Conservation (phyloP, 2,797 vertebrate genomes). For the Malurus splendens region DNA sequence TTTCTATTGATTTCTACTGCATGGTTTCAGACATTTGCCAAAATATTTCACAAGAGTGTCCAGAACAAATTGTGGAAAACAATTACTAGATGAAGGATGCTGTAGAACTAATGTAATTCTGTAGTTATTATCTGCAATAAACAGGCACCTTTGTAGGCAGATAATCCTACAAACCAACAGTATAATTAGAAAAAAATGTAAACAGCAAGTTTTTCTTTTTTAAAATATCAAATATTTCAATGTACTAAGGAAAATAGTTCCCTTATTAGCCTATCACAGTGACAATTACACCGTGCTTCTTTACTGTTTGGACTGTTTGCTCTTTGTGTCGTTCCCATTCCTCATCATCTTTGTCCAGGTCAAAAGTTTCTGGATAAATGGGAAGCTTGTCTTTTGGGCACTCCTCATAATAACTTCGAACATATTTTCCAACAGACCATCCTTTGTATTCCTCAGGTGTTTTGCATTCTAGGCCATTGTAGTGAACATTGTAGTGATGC, state of each 20-base stretch:
- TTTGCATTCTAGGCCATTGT: slow-evolving; percentile 86
- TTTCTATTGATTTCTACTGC: neutral
- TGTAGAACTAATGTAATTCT: slow-evolving; percentile 20
- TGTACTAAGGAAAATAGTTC: neutral
- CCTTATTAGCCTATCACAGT: slow-evolving; percentile 68
- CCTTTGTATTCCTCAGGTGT: slow-evolving; percentile 86
- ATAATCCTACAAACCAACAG: slow-evolving; percentile 33
- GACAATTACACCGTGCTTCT: slow-evolving; percentile 71
- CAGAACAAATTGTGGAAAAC: slow-evolving; percentile 25
- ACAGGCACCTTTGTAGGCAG: slow-evolving; percentile 11
- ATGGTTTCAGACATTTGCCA: neutral
- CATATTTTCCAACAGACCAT: slow-evolving; percentile 90
- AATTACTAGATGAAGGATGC: slow-evolving; percentile 1
- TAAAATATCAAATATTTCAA: slow-evolving; percentile 12
- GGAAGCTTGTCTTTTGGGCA: slow-evolving; percentile 88
- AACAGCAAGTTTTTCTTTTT: slow-evolving; percentile 38
- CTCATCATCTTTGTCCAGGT: slow-evolving; percentile 73
- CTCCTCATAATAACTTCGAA: slow-evolving; percentile 94
- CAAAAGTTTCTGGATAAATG: slow-evolving; percentile 71
- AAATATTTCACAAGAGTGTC: slow-evolving; percentile 15
- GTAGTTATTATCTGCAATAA: slow-evolving; percentile 12
- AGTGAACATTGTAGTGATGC: slow-evolving; percentile 85
- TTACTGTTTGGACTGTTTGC: slow-evolving; percentile 58
- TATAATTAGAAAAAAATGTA: slow-evolving; percentile 54
- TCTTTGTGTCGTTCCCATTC: slow-evolving; percentile 72